phyloP scores from a whole-genome alignment of 2,113 vertebrate species.

The Beaufortia kweichowensis region DNA sequence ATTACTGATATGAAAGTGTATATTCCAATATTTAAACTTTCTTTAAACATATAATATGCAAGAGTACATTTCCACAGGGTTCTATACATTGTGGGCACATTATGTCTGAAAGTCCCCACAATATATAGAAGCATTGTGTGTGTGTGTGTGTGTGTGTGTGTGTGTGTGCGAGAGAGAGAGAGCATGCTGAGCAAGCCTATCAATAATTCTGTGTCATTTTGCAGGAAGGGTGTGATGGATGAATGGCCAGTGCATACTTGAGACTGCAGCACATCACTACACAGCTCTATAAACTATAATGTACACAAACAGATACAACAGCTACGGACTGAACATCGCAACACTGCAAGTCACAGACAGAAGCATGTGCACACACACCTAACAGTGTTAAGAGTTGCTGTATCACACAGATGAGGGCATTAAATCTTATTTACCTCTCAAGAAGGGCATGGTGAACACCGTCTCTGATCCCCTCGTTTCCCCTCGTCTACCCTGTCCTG shows the following conservation, averaged over 20 bases:
- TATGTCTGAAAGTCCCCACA: no score
- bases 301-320: slow-evolving; percentile 5
- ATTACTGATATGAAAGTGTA: no score
- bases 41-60: no score
- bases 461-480: slow-evolving; percentile 56
- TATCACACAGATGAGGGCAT: neutral
- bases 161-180: no score
- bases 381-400: neutral
- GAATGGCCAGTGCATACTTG: neutral
- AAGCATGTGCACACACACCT: neutral
- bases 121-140: no score
- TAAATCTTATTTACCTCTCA: slow-evolving; percentile 62
- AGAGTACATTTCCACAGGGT: no score
- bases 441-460: slow-evolving; percentile 59
- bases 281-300: slow-evolving; percentile 1
- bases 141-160: neutral
- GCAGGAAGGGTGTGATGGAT: slow-evolving; percentile 8
- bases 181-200: neutral
- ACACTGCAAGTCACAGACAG: neutral
- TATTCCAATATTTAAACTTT: no score
- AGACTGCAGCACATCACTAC: slow-evolving; percentile 18
- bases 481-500: slow-evolving; percentile 60
- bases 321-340: neutral
- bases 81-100: no score
- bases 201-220: neutral